These are phyloP conservation scores for Synchiropus splendidus DNA, from an alignment of 2,113 vertebrate species.

Conservation along the genomic window DNA sequence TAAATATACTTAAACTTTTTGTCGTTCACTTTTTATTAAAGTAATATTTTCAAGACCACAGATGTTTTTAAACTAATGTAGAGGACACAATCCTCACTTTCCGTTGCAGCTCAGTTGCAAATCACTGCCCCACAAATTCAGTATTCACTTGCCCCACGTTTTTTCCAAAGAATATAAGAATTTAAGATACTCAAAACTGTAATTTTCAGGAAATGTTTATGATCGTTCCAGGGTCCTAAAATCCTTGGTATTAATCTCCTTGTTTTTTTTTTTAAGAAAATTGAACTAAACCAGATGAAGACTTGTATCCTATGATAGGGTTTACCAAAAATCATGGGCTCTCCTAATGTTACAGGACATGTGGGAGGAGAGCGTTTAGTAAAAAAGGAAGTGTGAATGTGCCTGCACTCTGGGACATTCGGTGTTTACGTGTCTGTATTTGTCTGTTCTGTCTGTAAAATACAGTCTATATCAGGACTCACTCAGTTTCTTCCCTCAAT, in stretches of 20 bases:
- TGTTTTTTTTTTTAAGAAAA: constrained; percentile 28
- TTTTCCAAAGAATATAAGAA: constrained; percentile 35
- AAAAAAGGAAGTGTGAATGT: constrained; percentile 38
- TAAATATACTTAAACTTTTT: constrained; percentile 70
- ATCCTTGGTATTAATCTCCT: constrained; percentile 21
- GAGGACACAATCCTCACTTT: constrained; percentile 50
- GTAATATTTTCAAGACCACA: constrained; percentile 67
- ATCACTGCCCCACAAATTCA: constrained; percentile 45
- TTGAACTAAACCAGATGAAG: constrained; percentile 28
- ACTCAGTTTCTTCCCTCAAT: constrained; percentile 47
- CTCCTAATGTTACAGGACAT: constrained; percentile 43
- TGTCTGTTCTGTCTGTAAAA: constrained; percentile 55
- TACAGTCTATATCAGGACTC: constrained; percentile 55
- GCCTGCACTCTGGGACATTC: constrained; percentile 53
- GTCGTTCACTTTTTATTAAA: constrained; percentile 73
- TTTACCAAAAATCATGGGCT: constrained; percentile 27
- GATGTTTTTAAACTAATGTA: constrained; percentile 60
- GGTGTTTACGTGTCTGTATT: constrained; percentile 58
- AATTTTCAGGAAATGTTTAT: constrained; percentile 15
- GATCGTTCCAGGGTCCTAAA: constrained; percentile 35
- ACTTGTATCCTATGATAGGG: constrained; percentile 18
- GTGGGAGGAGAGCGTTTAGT: constrained; percentile 28
- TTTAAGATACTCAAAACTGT: constrained; percentile 32
- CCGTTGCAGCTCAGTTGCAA: constrained; percentile 25
- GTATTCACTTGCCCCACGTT: constrained; percentile 34